These are phyloP conservation scores for Gasteruption jaculator DNA, from an alignment of 2,888 invertebrate genomes.

Conservation along the genomic window DNA sequence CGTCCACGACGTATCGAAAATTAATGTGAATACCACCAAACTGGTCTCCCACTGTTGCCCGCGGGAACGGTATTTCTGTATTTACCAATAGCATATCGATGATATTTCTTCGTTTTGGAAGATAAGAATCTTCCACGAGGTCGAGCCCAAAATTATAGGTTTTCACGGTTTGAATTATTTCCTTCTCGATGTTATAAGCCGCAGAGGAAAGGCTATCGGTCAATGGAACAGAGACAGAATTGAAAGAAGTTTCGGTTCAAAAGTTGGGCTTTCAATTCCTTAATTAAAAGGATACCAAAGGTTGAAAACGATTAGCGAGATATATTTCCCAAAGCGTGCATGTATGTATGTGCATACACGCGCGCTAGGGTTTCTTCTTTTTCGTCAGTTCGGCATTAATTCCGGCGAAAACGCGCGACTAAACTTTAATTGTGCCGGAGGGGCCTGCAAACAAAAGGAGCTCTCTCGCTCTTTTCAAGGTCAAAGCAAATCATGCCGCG, in stretches of 20 bases:
- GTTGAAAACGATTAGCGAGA: too few relatives aligned
- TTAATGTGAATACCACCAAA: conserved; percentile 39
- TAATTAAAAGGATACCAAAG: too few relatives aligned
- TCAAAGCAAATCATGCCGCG: conserved; percentile 43
- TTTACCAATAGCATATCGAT: conserved; percentile 40
- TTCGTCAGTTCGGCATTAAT: too few relatives aligned
- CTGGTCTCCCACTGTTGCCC: conserved; percentile 35
- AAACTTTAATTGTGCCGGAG: conserved; percentile 35
- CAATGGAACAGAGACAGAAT: too few relatives aligned
- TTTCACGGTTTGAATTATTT: conserved; percentile 48
- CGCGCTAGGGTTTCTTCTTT: too few relatives aligned
- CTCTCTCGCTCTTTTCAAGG: conserved; percentile 35
- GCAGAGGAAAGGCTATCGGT: too few relatives aligned
- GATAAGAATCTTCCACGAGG: conserved; percentile 41
- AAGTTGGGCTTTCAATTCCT: too few relatives aligned
- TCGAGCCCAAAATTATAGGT: conserved; percentile 45
- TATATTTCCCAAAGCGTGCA: too few relatives aligned
- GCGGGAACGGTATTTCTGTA: conserved; percentile 38
- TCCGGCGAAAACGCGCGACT: conserved; percentile 34
- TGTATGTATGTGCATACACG: too few relatives aligned
- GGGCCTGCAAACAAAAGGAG: conserved; percentile 30
- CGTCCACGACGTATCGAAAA: conserved; percentile 38
- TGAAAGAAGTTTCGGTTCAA: too few relatives aligned
- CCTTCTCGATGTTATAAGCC: conserved; percentile 30
- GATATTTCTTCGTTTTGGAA: conserved; percentile 34